Evolutionary conservation across 1,140 invertebrate species (phyloP).

Genomic region (Drosophila sturtevanti): DNA sequence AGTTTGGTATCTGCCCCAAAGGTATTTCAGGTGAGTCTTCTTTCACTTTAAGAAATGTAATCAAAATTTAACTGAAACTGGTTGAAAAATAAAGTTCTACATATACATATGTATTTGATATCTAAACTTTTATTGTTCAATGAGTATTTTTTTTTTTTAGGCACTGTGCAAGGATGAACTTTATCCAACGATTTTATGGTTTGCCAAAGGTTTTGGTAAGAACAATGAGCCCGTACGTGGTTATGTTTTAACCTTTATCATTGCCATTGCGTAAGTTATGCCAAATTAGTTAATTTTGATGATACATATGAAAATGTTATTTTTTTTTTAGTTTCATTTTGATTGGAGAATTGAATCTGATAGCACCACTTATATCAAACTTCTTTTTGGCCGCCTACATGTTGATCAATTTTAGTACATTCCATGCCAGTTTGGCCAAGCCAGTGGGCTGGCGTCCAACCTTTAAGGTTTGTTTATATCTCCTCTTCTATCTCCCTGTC

Average conservation of each 20-base stretch:
- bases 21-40: conserved; percentile 88
- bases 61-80: too few relatives aligned
- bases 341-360: conserved; percentile 93
- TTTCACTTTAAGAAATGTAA: too few relatives aligned
- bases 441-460: conserved; percentile 94
- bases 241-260: conserved; percentile 95
- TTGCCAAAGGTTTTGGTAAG: conserved; percentile 95
- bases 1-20: conserved; percentile 97
- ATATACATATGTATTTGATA: too few relatives aligned
- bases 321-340: conserved; percentile 77
- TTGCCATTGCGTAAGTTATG: conserved; percentile 91
- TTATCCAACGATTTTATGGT: conserved; percentile 96
- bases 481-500: too few relatives aligned
- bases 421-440: conserved; percentile 94
- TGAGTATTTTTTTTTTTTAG: conserved; percentile 80
- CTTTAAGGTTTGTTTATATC: conserved; percentile 86
- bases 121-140: too few relatives aligned
- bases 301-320: background rate
- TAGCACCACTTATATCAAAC: conserved; percentile 98
- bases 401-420: conserved; percentile 98
- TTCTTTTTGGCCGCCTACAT: conserved; percentile 99
- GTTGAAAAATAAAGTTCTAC: too few relatives aligned
- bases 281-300: background rate
- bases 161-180: conserved; percentile 97
- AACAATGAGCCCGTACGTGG: conserved; percentile 96